Base-by-base conservation (phyloP, 2,888 invertebrate genomes). In the Himalopsyche japonica region DNA sequence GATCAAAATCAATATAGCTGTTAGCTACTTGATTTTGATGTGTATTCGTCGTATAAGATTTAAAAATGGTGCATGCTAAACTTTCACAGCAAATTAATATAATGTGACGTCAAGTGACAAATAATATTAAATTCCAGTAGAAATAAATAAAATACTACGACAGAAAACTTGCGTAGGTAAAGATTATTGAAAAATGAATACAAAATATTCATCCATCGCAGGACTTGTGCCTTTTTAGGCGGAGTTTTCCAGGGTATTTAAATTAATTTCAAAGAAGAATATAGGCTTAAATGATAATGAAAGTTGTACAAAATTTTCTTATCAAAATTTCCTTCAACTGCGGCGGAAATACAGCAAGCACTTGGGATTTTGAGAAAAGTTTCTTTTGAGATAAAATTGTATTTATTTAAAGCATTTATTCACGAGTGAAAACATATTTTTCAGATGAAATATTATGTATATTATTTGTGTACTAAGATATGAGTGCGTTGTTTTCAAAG, bases 301-400 rank as follows among this genome's bases (percentile, higher is more conserved):
- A 82, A 82, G 49, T 82, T 79, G 27, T n/a, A 64, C 30, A 49
- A 82, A 43, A 82, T 48, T 82, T 82, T 79, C 82, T 82, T 82
- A 82, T 82, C 78, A 82, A 82, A 79, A 82, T 82, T 34, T 37
- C 30, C 76, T 49, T 32, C 34, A 81, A 32, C 81, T 34, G 70
- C 70, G 64, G 47, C 80, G 57, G 80, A 81, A 64, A 64, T 30
- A 81, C 70, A 70, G 70, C 70, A 27, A 70, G 70, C 20, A 70
- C 70, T 70, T 27, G 24, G 64, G 20, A 49, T 64, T 34, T 27
- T 34, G 43, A 34, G 81, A 34, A 49, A 64, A 81, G 57, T 81
- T 81, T 64, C 64, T 18, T 64, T 37, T 15, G 27, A 81, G 81
- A 81, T 81, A 81, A 81, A 47, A 77, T 77, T 37, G 43, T 77